Evolutionary conservation across 2,888 invertebrate species (phyloP).

Genomic region (Cheilosia scutellata): DNA sequence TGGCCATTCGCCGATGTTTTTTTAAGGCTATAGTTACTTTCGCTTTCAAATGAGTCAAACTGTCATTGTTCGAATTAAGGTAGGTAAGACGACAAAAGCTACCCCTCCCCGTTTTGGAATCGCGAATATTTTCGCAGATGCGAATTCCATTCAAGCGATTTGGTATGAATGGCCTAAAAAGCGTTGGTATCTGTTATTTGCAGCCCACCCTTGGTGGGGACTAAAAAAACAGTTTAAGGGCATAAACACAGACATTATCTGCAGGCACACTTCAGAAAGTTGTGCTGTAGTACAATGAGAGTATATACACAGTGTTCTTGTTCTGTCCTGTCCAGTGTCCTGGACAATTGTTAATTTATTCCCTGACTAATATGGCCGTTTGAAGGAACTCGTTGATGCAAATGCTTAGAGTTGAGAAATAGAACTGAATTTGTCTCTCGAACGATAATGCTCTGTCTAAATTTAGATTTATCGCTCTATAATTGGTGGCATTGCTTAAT

Average conservation of each 20-base stretch:
- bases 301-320: no score
- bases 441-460: neutral
- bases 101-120: neutral
- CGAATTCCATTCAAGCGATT: slow-evolving; percentile 49
- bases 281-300: neutral
- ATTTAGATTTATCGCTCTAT: slow-evolving; percentile 1
- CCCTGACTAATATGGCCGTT: neutral
- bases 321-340: neutral
- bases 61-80: slow-evolving; percentile 50
- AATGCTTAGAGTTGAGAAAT: neutral
- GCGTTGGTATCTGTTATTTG: neutral
- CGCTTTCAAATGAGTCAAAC: slow-evolving; percentile 60
- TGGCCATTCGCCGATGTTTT: slow-evolving; percentile 11
- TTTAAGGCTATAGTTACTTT: slow-evolving; percentile 56
- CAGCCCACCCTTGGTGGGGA: neutral
- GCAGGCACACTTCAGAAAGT: slow-evolving; percentile 22
- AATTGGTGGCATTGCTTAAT: neutral
- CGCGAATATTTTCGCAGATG: slow-evolving; percentile 11
- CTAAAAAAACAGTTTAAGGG: neutral
- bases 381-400: neutral
- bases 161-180: slow-evolving; percentile 43
- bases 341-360: neutral
- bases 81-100: slow-evolving; percentile 29
- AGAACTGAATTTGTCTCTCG: neutral
- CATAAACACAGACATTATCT: slow-evolving; percentile 40